Base-by-base conservation (phyloP, 2,797 vertebrate species). In the Sebastes kiyomatsui region DNA sequence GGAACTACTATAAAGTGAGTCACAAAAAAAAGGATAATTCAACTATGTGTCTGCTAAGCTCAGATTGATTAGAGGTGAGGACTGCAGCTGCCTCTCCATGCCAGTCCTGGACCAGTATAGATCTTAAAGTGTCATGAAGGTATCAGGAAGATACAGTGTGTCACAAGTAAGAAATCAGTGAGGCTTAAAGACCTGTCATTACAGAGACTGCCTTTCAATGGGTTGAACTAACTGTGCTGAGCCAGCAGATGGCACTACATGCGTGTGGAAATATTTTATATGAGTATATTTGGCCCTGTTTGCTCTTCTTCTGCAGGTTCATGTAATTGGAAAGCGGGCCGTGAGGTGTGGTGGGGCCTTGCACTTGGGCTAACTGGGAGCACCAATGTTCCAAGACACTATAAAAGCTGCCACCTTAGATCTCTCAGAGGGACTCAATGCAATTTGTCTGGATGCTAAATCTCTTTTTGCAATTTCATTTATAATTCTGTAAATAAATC, bases 231-330 rank as follows among this genome's bases (percentile, higher is more conserved):
- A 7, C 2, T 67, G 10, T 20, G 3, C 8, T 55, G 0, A 8
- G n/a, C 79, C 91, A 92, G 61, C 79, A 92, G 93, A 77, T 85
- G 90, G 87, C 85, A 52, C 81, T 77, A 46, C 54, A 52, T 61
- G 38, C 72, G 54, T 42, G 9, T 62, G 16, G 3, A 74, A 80
- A 49, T 22, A 18, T 42, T 78, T 2, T 2, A 6, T 3, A 7
- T 18, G 13, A 18, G 28, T 5, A 5, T 16, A 27, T 56, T 30
- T 28, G 13, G 9, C 7, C 1, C 5, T 12, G 27, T 46, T 67
- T 23, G 27, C 1, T n/a, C 11, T 27, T 49, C 20, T 25, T 0
- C 30, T 20, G 25, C 20, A 58, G 25, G 20, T 67, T 46, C 7
- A 16, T 32, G 55, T 16, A 35, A 27, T 3, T 32, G 27, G 10